These are phyloP conservation scores for Spilarctia lutea DNA, from an alignment of 2,888 invertebrate species.

Conservation along the genomic window DNA sequence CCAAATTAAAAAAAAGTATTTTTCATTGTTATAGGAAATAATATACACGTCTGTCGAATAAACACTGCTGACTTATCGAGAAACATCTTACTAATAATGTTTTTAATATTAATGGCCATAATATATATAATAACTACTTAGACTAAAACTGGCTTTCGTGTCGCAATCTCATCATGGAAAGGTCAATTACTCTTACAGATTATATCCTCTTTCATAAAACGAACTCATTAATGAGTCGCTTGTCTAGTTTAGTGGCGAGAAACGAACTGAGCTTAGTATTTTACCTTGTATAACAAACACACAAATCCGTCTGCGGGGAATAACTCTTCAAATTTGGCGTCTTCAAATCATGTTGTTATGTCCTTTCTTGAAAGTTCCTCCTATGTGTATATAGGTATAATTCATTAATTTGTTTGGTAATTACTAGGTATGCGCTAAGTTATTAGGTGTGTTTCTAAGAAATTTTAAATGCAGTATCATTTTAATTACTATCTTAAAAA, in stretches of 20 bases:
- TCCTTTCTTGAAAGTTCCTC: neutral
- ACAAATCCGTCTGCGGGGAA: neutral
- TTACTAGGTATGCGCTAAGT: neutral
- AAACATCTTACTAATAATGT: neutral
- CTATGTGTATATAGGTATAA: neutral
- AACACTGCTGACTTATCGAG: neutral
- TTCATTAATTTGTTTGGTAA: neutral
- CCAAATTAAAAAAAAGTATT: too few species aligned
- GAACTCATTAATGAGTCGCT: constrained; percentile 4
- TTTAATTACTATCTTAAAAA: too few species aligned
- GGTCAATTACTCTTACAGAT: constrained; percentile 7
- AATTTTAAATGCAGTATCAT: too few species aligned
- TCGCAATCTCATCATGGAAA: constrained; percentile 6
- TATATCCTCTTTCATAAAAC: constrained; percentile 2
- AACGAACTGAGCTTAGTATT: neutral
- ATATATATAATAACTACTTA: neutral
- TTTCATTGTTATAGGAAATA: too few species aligned
- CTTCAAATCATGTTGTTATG: neutral
- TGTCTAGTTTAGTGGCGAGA: neutral
- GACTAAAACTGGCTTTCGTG: constrained; percentile 2
- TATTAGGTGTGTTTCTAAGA: too few species aligned
- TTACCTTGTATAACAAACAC: neutral
- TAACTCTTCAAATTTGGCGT: neutral
- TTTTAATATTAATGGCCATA: neutral
- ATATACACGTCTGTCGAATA: too few species aligned